Base-by-base conservation (phyloP, 2,113 vertebrate genomes). In the Ceyx margarethae region DNA sequence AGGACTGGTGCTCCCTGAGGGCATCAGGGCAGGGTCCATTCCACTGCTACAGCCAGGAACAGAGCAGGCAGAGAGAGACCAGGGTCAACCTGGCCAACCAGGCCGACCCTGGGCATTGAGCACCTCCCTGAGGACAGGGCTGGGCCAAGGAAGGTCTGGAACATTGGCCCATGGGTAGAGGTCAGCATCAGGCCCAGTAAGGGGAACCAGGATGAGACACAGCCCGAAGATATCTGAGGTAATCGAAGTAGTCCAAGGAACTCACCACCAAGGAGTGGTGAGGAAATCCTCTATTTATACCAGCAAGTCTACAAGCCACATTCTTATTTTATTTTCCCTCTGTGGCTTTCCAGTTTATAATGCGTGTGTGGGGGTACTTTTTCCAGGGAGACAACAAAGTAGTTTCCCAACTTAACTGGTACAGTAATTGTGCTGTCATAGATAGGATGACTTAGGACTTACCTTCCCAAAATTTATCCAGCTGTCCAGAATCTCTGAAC, bases 161-260 rank as follows among this genome's bases (percentile, higher is more conserved):
- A 37, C 10, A 4, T 3, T 71, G 48, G 25, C 20, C 33, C 28
- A 4, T 0, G 1, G 56, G 5, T 26, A 21, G 31, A 72, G 28
- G 11, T 65, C 58, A 73, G 72, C 33, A 60, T 22, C 43, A 43
- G 48, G 2, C 5, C 54, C 2, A 3, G 8, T 21, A 42, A 74
- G 35, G 56, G 37, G 7, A 81, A 17, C 23, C 22, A 26, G 43
- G 17, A 18, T 1, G 12, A 64, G 23, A 67, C 0, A 3, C 13
- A 72, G 40, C 31, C 16, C 22, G 9, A 7, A 25, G n/a, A 23
- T 22, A 2, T 6, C 28, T 60, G 40, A 79, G 62, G 29, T 20
- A 20, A 45, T 23, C 3, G 0, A 19, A 74, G 14, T 4, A 46
- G n/a, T 42, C 61, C 35, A 43, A 33, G 26, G 46, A 21, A 62